Evolutionary conservation across 1,140 invertebrate species (phyloP).

Genomic region (Pachyrhynchus sulphureomaculatus): DNA sequence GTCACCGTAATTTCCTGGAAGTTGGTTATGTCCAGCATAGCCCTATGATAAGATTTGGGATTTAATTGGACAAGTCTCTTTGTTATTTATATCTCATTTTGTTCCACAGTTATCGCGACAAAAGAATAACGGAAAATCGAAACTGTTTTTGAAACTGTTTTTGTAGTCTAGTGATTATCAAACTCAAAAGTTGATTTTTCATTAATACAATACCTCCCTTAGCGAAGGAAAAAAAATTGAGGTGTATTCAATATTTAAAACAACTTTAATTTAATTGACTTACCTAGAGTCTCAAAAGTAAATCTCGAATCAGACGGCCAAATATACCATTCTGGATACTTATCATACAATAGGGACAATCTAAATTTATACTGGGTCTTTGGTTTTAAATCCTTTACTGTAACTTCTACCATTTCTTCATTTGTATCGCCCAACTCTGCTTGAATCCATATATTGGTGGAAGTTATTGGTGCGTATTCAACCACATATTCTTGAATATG

Average conservation of each 20-base stretch:
- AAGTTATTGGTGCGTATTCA: conserved; percentile 43
- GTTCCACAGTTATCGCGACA: too few relatives aligned
- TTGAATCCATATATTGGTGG: conserved; percentile 39
- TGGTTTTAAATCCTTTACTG: conserved; percentile 62
- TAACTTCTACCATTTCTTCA: conserved; percentile 43
- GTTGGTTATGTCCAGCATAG: too few relatives aligned
- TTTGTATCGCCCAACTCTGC: conserved; percentile 17
- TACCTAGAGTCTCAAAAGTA: conserved; percentile 74
- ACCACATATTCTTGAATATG: conserved; percentile 46
- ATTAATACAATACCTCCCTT: conserved; percentile 1
- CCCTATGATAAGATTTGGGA: too few relatives aligned
- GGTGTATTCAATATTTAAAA: conserved; percentile 18
- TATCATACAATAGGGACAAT: conserved; percentile 66
- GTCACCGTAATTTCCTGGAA: too few relatives aligned
- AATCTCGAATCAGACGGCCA: conserved; percentile 71
- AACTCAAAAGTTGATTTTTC: too few relatives aligned
- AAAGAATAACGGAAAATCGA: too few relatives aligned
- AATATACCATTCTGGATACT: conserved; percentile 58
- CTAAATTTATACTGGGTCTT: conserved; percentile 74
- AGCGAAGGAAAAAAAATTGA: conserved; percentile 14
- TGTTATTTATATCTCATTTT: too few relatives aligned
- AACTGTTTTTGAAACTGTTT: too few relatives aligned
- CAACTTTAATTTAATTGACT: too few relatives aligned
- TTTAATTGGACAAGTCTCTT: too few relatives aligned
- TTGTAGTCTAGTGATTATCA: too few relatives aligned